phyloP scores from a whole-genome alignment of 1,140 invertebrate genomes.

The Eriocheir sinensis region DNA sequence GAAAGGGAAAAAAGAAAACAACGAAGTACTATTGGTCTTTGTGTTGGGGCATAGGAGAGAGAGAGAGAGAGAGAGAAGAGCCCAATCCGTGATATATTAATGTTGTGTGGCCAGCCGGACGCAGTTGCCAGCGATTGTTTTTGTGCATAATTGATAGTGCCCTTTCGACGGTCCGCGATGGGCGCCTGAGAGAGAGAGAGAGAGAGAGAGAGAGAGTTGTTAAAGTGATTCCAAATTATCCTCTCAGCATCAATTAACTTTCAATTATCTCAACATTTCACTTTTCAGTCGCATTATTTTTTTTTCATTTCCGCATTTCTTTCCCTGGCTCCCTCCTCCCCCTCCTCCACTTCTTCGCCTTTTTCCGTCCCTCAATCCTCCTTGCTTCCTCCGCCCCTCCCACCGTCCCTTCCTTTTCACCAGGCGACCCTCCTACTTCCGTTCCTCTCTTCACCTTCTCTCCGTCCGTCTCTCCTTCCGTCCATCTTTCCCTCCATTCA shows the following conservation, averaged over 20 bases:
- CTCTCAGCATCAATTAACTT: too few relatives aligned
- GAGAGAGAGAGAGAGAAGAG: not conserved
- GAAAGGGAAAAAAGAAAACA: not conserved
- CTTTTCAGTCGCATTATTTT: too few relatives aligned
- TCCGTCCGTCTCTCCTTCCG: too few relatives aligned
- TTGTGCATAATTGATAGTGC: constrained; percentile 46
- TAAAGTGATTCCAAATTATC: too few relatives aligned
- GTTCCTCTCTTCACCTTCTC: too few relatives aligned
- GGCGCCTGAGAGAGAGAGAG: not conserved
- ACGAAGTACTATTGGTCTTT: not conserved
- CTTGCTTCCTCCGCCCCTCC: not conserved
- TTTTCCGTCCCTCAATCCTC: not conserved
- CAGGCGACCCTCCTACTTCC: too few relatives aligned
- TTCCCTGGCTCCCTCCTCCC: not conserved
- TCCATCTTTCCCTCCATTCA: too few relatives aligned
- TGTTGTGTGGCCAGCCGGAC: not conserved
- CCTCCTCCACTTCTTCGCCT: not conserved
- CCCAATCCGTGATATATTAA: not conserved
- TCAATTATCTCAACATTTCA: too few relatives aligned
- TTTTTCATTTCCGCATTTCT: not conserved
- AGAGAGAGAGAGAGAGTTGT: constrained; percentile 22
- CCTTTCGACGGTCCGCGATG: not conserved
- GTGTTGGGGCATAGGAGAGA: not conserved
- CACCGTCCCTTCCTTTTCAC: too few relatives aligned
- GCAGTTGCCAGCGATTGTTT: constrained; percentile 59